Evolutionary conservation across 1,140 invertebrate species (phyloP).

Genomic region (Drosophila nigromelanica): DNA sequence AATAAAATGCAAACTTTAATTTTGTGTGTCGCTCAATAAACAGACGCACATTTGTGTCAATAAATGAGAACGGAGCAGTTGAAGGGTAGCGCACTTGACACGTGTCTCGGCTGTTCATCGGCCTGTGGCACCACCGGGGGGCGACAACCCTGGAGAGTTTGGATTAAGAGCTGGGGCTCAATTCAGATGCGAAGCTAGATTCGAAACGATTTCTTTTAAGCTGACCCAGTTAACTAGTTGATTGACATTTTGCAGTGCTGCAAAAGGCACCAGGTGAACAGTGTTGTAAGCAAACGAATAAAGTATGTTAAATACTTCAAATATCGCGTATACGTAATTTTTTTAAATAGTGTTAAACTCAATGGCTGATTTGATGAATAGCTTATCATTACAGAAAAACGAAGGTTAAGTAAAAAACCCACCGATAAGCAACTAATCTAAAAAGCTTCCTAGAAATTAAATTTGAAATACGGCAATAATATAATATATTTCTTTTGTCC

Average conservation of each 20-base stretch:
- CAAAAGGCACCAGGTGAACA: neutral
- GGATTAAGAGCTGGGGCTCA: neutral
- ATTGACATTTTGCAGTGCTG: neutral
- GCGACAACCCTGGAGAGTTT: slow-evolving; percentile 22
- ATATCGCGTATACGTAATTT: slow-evolving; percentile 4
- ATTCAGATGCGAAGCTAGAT: neutral
- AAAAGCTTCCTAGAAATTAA: slow-evolving; percentile 1
- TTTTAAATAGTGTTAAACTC: neutral
- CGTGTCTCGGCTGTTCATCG: slow-evolving; percentile 14
- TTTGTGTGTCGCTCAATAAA: slow-evolving; percentile 7
- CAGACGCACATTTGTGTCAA: slow-evolving; percentile 55
- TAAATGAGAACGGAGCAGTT: slow-evolving; percentile 39
- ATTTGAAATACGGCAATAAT: neutral
- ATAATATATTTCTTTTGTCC: too few relatives aligned
- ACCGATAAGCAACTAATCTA: slow-evolving; percentile 4
- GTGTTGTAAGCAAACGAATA: too few relatives aligned
- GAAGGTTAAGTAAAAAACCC: neutral
- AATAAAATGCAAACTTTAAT: neutral
- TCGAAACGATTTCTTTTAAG: neutral
- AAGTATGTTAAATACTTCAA: neutral
- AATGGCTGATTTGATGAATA: slow-evolving; percentile 7
- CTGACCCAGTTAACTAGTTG: slow-evolving; percentile 17
- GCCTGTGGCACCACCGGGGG: neutral
- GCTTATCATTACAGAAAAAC: slow-evolving; percentile 6
- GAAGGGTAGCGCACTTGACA: slow-evolving; percentile 66